Evolutionary conservation across 1,140 invertebrate genomes (phyloP).

Genomic region (Prorops nasuta): DNA sequence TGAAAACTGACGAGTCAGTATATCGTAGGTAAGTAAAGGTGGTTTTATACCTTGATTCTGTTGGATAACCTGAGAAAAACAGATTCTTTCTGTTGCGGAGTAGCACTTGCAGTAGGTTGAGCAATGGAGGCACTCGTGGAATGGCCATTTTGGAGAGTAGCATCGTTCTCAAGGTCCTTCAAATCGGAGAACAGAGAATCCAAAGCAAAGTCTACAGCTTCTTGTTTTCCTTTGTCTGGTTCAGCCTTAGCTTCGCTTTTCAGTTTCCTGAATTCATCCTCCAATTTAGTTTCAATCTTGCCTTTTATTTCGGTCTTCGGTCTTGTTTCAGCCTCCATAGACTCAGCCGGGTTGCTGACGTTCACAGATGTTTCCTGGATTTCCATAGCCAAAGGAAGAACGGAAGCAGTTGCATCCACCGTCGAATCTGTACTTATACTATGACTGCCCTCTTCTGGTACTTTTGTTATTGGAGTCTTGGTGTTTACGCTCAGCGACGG

Average conservation of each 20-base stretch:
- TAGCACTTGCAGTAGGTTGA: constrained; percentile 35
- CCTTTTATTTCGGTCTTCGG: constrained; percentile 9
- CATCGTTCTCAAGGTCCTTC: constrained; percentile 50
- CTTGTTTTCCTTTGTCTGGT: constrained; percentile 34
- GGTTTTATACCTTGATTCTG: constrained; percentile 81
- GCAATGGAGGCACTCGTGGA: constrained; percentile 27
- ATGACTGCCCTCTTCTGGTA: constrained; percentile 24
- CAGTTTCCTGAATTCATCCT: constrained; percentile 17
- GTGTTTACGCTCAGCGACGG: constrained; percentile 15
- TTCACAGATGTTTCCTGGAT: constrained; percentile 1
- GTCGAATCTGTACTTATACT: constrained; percentile 19
- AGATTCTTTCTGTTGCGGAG: constrained; percentile 79
- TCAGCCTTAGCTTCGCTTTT: constrained; percentile 17
- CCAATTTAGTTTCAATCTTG: constrained; percentile 13
- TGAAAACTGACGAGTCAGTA: too few relatives aligned
- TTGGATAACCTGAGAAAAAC: constrained; percentile 93
- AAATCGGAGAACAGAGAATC: constrained; percentile 57
- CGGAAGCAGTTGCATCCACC: background rate
- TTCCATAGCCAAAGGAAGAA: constrained; percentile 7
- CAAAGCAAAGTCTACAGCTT: constrained; percentile 46
- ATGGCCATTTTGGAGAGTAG: constrained; percentile 30
- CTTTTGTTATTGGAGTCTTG: constrained; percentile 17
- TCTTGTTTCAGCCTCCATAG: constrained; percentile 8
- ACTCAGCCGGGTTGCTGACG: background rate
- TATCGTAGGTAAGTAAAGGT: too few relatives aligned